A percentile compares a stretch with the other conserved stretches of the same genome.
Evolutionary conservation across 2,888 invertebrate species (phyloP).

Genomic region (Napeogenes sylphis): DNA sequence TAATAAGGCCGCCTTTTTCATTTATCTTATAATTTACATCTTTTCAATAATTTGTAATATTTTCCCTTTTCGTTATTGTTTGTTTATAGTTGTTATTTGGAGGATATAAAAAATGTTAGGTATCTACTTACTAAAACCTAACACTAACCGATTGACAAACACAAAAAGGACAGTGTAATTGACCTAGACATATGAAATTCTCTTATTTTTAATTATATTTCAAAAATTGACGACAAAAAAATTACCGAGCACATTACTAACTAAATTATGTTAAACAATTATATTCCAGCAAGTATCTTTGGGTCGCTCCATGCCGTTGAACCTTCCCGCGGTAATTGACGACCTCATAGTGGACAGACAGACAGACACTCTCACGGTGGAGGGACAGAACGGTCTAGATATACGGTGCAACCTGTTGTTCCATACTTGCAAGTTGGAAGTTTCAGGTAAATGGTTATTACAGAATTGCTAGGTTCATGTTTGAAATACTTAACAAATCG

Average conservation of each 20-base stretch:
- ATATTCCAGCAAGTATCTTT: conserved; percentile 60
- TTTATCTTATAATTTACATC: no score
- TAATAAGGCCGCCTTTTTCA: no score
- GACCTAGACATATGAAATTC: no score
- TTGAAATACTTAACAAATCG: neutral
- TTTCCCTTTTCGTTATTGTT: no score
- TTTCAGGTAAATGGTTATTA: conserved; percentile 49
- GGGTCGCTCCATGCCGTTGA: conserved; percentile 45
- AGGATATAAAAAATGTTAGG: no score
- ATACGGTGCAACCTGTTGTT: conserved; percentile 65
- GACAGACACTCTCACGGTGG: conserved; percentile 52
- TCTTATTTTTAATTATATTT: no score
- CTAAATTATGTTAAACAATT: neutral
- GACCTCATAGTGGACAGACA: conserved; percentile 61
- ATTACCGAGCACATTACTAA: neutral
- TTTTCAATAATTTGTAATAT: no score
- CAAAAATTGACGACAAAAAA: no score
- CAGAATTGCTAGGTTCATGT: neutral
- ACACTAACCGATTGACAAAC: no score
- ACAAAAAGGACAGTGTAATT: no score
- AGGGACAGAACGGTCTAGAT: conserved; percentile 51
- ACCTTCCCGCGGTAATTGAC: conserved; percentile 59
- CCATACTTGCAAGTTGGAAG: conserved; percentile 65
- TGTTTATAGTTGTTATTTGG: no score
- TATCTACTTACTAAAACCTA: no score